These are phyloP conservation scores for Eupristina koningsbergeri DNA, from an alignment of 1,140 invertebrate species.

Conservation along the genomic window DNA sequence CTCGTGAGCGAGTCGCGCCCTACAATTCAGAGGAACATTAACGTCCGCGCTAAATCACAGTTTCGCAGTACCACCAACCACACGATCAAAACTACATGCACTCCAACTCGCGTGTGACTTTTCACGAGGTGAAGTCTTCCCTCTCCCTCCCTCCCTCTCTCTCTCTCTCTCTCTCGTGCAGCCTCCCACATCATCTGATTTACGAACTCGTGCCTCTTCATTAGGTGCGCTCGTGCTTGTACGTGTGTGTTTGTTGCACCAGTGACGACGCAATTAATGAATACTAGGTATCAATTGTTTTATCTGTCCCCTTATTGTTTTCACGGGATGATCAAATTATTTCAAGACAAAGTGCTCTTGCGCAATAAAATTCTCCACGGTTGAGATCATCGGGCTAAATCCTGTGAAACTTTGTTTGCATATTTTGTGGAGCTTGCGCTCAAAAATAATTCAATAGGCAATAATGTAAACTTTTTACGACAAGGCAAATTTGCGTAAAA, in stretches of 20 bases:
- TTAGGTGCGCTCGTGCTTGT: not conserved
- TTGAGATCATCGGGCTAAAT: no score
- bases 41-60: constrained; percentile 43
- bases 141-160: no score
- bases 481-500: no score
- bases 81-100: not conserved
- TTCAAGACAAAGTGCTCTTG: no score
- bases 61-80: not conserved
- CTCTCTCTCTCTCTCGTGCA: no score
- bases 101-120: constrained; percentile 18
- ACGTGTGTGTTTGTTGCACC: no score
- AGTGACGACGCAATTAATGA: no score
- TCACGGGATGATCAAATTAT: not conserved
- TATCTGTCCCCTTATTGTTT: not conserved
- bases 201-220: not conserved
- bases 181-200: not conserved
- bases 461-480: no score
- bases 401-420: no score
- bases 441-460: no score
- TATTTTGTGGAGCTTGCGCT: no score
- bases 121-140: constrained; percentile 12
- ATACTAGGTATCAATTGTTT: not conserved
- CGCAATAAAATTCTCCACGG: no score
- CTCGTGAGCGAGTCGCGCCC: constrained; percentile 5
- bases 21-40: constrained; percentile 31